Conservation (phyloP, 2,113 vertebrate species). For the Aptenodytes forsteri region DNA sequence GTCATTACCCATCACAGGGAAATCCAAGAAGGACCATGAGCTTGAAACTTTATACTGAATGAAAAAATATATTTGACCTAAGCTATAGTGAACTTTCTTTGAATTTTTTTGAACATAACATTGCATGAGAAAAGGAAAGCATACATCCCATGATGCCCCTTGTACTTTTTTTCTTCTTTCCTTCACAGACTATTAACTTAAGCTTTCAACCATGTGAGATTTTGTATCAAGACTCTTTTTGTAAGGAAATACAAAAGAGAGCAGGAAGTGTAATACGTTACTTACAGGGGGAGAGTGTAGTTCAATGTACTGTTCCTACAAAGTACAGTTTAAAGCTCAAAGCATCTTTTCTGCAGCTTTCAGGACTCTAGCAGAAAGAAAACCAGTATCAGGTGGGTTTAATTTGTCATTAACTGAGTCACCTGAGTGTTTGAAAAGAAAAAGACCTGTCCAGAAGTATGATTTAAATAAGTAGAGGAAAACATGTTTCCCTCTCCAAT, state of each 20-base stretch:
- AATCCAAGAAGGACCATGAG: background rate
- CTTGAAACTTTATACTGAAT: background rate
- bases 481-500: background rate
- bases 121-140: background rate
- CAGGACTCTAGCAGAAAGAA: background rate
- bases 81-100: background rate
- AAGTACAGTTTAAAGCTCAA: background rate
- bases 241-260: background rate
- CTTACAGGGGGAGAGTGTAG: background rate
- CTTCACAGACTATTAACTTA: background rate
- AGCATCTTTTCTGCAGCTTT: background rate
- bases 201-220: background rate
- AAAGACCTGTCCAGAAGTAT: background rate
- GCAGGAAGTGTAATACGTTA: background rate
- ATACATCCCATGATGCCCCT: background rate
- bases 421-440: background rate
- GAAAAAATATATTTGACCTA: background rate
- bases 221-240: background rate
- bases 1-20: background rate
- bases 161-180: background rate
- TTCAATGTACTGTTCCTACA: background rate
- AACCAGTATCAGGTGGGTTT: background rate
- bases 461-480: background rate
- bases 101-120: background rate
- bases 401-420: background rate